Base-by-base conservation (phyloP, 2,113 vertebrate genomes). In the Sula dactylatra region DNA sequence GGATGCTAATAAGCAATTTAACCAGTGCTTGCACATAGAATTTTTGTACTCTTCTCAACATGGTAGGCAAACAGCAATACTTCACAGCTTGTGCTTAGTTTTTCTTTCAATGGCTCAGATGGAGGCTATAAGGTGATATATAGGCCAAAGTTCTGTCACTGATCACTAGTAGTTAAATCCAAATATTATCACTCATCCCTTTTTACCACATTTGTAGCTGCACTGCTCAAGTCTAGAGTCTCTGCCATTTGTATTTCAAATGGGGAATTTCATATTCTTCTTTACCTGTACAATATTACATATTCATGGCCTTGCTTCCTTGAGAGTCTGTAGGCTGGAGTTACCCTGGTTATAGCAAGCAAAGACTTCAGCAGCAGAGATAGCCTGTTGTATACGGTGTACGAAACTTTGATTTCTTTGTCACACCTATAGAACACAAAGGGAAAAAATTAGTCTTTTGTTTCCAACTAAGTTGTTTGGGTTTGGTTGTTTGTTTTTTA, bases 331-430 rank as follows among this genome's bases (percentile, higher is more conserved):
- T 99, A 99, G 92, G 99, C 99, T 42, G 99, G 99, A 31, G 99
- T 99, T 86, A 99, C 99, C 97, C 99, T 99, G 54, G 99, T 99
- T 97, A 99, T 99, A 64, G 99, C 99, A 97, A 99, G 98, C 88
- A 99, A 98, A 94, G 99, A 99, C 96, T 99, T 99, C 82, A 99
- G 98, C 58, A 99, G 98, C 66, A 99, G 97, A 36, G 99, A 99
- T 92, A 99, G 98, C 52, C 99, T 98, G 90, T 99, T 99, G 98
- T 99, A 99, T n/a, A 99, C 99, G 0, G 99, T 99, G 94, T 99
- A 99, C 5, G 99, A 99, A 97, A 99, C 99, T 96, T 99, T 99
- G 91, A 99, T 99, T 97, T 99, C 99, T 96, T 99, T 99, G 97
- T 99, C 99, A 94, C 99, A 99, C 97, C 99, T 99, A 81, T 5